Base-by-base conservation (phyloP, 2,113 vertebrate species). In the Macheiramphus alcinus region DNA sequence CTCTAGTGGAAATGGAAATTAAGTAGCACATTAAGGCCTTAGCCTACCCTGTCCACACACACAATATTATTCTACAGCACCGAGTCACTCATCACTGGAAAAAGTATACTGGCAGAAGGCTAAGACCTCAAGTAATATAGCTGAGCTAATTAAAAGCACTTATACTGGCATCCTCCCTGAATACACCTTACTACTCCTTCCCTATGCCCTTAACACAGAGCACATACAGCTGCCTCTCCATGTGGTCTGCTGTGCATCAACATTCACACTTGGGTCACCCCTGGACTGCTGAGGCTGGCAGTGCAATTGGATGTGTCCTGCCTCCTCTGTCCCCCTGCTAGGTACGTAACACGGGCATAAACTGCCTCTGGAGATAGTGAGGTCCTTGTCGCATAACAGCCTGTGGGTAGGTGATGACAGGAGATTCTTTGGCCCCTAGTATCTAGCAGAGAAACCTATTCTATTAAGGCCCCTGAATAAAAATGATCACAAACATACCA, bases 261-360 rank as follows among this genome's bases (percentile, higher is more conserved):
- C 45, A 11, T 10, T 27, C 25, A 8, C 45, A 7, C 27, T 1
- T 1, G 82, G 71, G 20, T 79, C 90, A 58, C 5, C 18, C 29
- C 76, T 3, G 55, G 38, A 23, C 36, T 23, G 29, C 76, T 38
- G 76, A 43, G 66, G 81, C 32, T 53, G 62, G 63, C 67, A 58
- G 84, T 7, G 40, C 40, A 14, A 21, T 10, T 11, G 29, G 55
- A 65, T 2, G 4, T 19, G 50, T 74, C 73, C 84, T 74, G 56
- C 70, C 66, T 47, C 81, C 58, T 19, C 74, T 17, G 12, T 8
- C 14, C 45, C 47, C 80, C 22, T 80, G 53, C 50, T 8, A 59
- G 50, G 40, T 26, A n/a, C 2, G 0, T 16, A 80, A 40, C 22
- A 40, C 0, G 0, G 62, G 17, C 59, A 88, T 5, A 6, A 67